Conservation (phyloP, 23 tunicate species). For the Styela plicata region DNA sequence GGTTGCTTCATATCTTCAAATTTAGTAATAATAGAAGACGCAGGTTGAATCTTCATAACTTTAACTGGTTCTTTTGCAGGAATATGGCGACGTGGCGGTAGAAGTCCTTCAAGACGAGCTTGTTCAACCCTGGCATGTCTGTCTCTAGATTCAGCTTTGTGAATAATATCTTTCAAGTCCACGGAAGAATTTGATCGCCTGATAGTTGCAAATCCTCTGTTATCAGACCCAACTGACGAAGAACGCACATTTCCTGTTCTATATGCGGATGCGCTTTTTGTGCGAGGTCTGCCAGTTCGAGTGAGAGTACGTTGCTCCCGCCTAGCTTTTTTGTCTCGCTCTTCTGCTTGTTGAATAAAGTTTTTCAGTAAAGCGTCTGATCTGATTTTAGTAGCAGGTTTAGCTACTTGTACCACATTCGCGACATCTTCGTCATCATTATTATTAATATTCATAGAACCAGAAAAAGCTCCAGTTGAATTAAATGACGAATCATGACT, state of each 20-base stretch:
- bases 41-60: constrained; percentile 17
- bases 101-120: constrained; percentile 46
- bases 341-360: constrained; percentile 59
- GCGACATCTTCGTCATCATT: background rate
- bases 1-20: constrained; percentile 25
- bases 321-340: constrained; percentile 42
- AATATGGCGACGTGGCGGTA: constrained; percentile 41
- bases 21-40: constrained; percentile 33
- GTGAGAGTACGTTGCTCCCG: constrained; percentile 34
- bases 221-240: constrained; percentile 7
- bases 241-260: constrained; percentile 1
- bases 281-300: constrained; percentile 8
- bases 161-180: constrained; percentile 38
- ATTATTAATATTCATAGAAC: background rate
- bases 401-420: background rate
- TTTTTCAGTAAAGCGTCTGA: constrained; percentile 44
- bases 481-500: background rate
- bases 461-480: too few relatives aligned
- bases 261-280: constrained; percentile 41
- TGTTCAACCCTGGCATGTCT: constrained; percentile 57
- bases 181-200: constrained; percentile 44
- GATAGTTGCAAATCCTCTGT: background rate
- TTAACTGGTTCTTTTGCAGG: constrained; percentile 38
- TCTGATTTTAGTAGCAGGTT: constrained; percentile 2
- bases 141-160: constrained; percentile 48